Evolutionary conservation across 2,797 vertebrate species (phyloP).

Genomic region (Bradypodion pumilum): DNA sequence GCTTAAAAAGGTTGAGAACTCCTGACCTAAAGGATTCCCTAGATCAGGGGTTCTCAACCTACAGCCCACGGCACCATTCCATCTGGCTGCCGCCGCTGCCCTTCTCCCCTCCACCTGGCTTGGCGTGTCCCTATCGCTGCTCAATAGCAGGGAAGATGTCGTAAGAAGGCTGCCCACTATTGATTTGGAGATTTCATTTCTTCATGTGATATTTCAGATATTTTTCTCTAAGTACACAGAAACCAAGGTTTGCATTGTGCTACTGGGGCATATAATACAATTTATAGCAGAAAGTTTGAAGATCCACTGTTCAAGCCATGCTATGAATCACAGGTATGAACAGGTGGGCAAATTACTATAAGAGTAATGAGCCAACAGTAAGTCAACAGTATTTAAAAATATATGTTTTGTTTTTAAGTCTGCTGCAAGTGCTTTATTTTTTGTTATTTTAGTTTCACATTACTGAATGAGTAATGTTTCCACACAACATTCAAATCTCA

Average conservation of each 20-base stretch:
- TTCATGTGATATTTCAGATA: not conserved
- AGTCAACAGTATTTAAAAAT: not conserved
- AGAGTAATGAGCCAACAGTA: too few species aligned
- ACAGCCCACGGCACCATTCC: too few species aligned
- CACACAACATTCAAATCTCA: not conserved
- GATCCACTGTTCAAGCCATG: not conserved
- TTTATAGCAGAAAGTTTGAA: not conserved
- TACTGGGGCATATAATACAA: not conserved
- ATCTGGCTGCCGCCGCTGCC: too few species aligned
- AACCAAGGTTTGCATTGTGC: not conserved
- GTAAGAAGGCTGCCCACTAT: not conserved
- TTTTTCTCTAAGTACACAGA: not conserved
- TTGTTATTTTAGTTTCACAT: not conserved
- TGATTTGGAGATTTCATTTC: not conserved
- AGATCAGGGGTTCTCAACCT: too few species aligned
- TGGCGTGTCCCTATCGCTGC: too few species aligned
- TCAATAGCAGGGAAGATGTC: too few species aligned
- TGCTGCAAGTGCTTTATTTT: not conserved
- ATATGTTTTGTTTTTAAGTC: not conserved
- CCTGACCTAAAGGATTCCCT: too few species aligned
- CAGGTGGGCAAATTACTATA: not conserved
- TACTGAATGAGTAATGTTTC: not conserved
- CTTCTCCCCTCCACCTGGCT: too few species aligned
- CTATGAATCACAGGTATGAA: not conserved
- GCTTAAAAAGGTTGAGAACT: too few species aligned